Evolutionary conservation across 1,140 invertebrate genomes (phyloP), one percentile per base, ranked within the genome.

Genomic region (Aradophagus sp.): DNA sequence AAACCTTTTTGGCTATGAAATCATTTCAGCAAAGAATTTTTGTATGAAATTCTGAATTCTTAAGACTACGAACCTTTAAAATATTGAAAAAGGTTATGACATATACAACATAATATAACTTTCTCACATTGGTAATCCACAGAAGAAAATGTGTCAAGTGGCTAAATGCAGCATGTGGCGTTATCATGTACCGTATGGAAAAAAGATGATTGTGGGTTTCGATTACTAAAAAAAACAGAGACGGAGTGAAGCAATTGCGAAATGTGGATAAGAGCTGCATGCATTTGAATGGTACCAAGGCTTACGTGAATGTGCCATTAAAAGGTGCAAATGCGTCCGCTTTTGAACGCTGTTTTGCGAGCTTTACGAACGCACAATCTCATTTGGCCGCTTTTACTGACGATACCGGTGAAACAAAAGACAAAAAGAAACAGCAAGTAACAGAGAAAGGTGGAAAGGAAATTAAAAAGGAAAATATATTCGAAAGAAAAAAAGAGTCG

Each of bases 111-210:
- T n/a, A n/a, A n/a, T n/a, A n/a, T n/a, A n/a, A n/a, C n/a, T n/a
- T n/a, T n/a, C n/a, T n/a, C n/a, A n/a, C n/a, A n/a, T n/a, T n/a
- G n/a, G n/a, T 84, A 84, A 83, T 83, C 80, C 80, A 77, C 75
- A 67, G 73, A 75, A 79, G 78, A 81, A 80, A 81, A 77, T 82
- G 83, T 82, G 80, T 82, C 83, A 81, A 77, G 77, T 71, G 42
- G 73, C 63, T 77, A 77, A 77, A 78, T 76, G 77, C 77, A 77
- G 77, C 75, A 74, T 78, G 78, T 82, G 82, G 77, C 77, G 79
- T 82, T 79, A 82, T 70, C 55, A 50, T 55, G 55, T 53, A 15
- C 39, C 47, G 34, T 31, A 41, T 36, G 27, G 14, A 39, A 59
- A 35, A 20, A 50, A 61, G 47, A 72, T n/a, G 19, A 15, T 3